These are phyloP conservation scores for Ifrita kowaldi DNA, from an alignment of 2,113 vertebrate genomes.

Conservation along the genomic window DNA sequence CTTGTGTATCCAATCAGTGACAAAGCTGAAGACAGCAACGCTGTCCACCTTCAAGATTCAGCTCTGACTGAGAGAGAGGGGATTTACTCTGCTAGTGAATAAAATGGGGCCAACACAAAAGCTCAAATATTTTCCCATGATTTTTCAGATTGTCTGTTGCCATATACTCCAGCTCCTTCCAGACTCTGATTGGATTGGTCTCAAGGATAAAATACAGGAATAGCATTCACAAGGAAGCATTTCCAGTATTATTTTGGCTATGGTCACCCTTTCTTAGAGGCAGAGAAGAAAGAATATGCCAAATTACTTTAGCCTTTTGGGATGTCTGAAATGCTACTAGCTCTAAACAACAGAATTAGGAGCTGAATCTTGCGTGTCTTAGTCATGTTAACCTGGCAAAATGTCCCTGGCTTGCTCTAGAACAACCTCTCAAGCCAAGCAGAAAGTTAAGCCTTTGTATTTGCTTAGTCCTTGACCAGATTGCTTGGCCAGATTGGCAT, in stretches of 20 bases:
- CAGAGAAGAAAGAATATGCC: neutral
- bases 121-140: neutral
- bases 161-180: neutral
- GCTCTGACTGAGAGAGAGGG: neutral
- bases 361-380: neutral
- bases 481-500: conserved; percentile 35
- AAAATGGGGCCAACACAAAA: neutral
- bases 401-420: conserved; percentile 24
- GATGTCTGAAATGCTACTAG: neutral
- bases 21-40: neutral
- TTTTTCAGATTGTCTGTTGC: neutral
- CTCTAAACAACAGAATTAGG: neutral
- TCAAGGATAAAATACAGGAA: neutral
- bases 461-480: conserved; percentile 60
- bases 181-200: neutral
- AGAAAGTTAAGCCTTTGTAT: conserved; percentile 37
- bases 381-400: neutral
- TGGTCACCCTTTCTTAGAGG: neutral
- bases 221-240: neutral
- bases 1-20: neutral
- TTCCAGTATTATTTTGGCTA: neutral
- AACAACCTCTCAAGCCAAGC: conserved; percentile 38
- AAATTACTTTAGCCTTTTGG: neutral
- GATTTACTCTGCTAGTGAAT: neutral
- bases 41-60: neutral